These are phyloP conservation scores for Anorthoa munda DNA, from an alignment of 2,888 invertebrate species.

Conservation along the genomic window DNA sequence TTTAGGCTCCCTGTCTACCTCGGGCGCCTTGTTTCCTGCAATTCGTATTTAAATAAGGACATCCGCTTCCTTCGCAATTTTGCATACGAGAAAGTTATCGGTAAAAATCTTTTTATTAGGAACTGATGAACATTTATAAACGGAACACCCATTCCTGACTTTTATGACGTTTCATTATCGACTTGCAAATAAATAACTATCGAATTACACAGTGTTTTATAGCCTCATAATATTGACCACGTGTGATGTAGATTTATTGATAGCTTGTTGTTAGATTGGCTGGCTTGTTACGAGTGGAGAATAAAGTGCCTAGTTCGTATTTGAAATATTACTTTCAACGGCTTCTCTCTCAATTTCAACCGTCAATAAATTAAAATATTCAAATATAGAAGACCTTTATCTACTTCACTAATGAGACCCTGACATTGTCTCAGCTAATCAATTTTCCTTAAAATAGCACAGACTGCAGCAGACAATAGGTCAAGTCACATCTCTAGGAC, in stretches of 20 bases:
- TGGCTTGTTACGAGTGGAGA: conserved; percentile 2
- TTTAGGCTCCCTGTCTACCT: conserved; percentile 71
- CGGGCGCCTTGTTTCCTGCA: conserved; percentile 82
- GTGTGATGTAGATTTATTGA: conserved; percentile 56
- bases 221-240: conserved; percentile 39
- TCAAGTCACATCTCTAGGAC: conserved; percentile 60
- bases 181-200: conserved; percentile 49
- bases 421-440: conserved; percentile 50
- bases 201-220: conserved; percentile 58
- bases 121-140: conserved; percentile 72
- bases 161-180: conserved; percentile 54
- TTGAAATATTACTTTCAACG: conserved; percentile 12
- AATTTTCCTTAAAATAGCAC: conserved; percentile 55
- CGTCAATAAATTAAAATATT: neutral
- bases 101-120: conserved; percentile 70
- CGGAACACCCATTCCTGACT: conserved; percentile 76
- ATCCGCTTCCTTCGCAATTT: conserved; percentile 87
- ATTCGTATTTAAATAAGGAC: conserved; percentile 80
- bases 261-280: conserved; percentile 22
- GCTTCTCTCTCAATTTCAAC: conserved; percentile 5
- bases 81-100: conserved; percentile 81
- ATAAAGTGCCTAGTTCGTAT: conserved; percentile 7
- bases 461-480: conserved; percentile 48
- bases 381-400: conserved; percentile 27
- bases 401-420: conserved; percentile 33